Base-by-base conservation (phyloP, 2,113 vertebrate genomes). In the Rhadina sibilatrix region DNA sequence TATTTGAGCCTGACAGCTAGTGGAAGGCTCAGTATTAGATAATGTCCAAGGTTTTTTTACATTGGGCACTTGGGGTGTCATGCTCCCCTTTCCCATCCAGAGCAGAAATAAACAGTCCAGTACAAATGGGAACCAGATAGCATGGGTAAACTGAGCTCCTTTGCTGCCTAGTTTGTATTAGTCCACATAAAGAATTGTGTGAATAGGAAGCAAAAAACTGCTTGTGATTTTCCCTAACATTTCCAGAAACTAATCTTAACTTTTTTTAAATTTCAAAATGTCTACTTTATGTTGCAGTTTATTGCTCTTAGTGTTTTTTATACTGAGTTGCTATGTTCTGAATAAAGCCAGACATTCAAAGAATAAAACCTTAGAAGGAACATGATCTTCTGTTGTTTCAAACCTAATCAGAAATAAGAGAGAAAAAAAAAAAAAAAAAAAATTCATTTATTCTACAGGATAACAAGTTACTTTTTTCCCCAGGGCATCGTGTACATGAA, bases 1-100 rank as follows among this genome's bases (percentile, higher is more conserved):
- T 10, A 21, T 14, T 30, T 66, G 18, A 78, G 1, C 7, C 20
- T 49, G 19, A 19, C 1, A 47, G 5, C 16, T 38, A 16, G 9
- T 44, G 17, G 19, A 81, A 75, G 70, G 9, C 11, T 74, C 15
- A 37, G 37, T 65, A 30, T 42, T n/a, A 42, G 30, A 33, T 19
- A 46, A 57, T 0, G 0, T 44, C 21, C 8, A 66, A 6, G 44
- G 2, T 30, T 74, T 65, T 47, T 57, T 68, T 7, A 28, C 7
- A 12, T 9, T 17, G 19, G 14, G 8, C 3, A 37, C 49, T 72
- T 21, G 21, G 3, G 3, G 14, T 42, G 10, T 9, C 37, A 18
- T 19, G 10, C 4, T 76, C 11, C 61, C 15, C 63, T 70, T 61
- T 66, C 9, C 4, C 38, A 53, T 21, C 15, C 46, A n/a, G 9